A percentile compares a stretch with the other conserved stretches of the same genome.
phyloP scores from a whole-genome alignment of 2,797 vertebrate species.

The Megalops cyprinoides region DNA sequence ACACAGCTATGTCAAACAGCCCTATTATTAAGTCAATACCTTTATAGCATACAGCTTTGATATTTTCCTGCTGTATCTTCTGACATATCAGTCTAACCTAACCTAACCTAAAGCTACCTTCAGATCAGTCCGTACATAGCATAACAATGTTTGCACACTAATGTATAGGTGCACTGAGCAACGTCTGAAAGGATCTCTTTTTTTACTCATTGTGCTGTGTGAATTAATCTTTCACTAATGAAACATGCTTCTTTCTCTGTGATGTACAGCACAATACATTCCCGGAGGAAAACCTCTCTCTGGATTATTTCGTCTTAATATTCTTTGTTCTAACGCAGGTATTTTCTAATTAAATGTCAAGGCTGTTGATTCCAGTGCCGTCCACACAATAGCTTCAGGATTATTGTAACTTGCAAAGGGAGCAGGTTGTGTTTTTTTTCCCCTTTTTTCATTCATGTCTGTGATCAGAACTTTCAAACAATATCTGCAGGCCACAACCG shows the following conservation, averaged over 20 bases:
- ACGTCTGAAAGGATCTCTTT: not conserved
- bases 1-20: no score
- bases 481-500: constrained; percentile 15
- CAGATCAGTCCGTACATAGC: no score
- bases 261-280: not conserved
- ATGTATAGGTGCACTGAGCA: not conserved
- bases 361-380: not conserved
- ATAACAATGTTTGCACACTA: no score
- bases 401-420: not conserved
- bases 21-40: no score
- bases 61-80: no score
- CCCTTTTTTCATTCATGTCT: not conserved
- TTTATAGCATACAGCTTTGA: no score
- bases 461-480: constrained; percentile 2
- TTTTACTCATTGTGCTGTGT: not conserved
- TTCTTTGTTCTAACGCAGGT: not conserved
- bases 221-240: not conserved
- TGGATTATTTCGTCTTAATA: not conserved
- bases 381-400: not conserved
- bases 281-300: not conserved
- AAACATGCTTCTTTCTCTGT: not conserved
- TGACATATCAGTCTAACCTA: no score
- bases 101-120: no score
- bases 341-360: not conserved
- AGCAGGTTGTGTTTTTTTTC: not conserved